Evolutionary conservation across 2,797 vertebrate genomes (phyloP), one percentile per base, ranked within the genome.

Genomic region (Pipistrellus nathusii): DNA sequence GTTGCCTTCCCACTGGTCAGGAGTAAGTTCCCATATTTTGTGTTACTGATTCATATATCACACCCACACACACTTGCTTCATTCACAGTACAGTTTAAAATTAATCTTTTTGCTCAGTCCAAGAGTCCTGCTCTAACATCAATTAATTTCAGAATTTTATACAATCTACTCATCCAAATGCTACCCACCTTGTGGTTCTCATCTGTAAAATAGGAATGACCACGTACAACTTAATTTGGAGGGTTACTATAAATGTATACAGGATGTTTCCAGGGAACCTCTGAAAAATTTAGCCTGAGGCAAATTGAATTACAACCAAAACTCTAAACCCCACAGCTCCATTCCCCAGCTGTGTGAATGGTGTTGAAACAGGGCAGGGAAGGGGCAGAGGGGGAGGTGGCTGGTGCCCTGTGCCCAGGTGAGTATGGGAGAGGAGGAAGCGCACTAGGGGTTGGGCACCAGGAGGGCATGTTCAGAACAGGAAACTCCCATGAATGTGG

Each of bases 401-500:
- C 8, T 64, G 23, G 21, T 48, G 59, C 41, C 30, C n/a, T 55
- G 6, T 7, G 9, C 53, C 2, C 10, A 13, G 17, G 83, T 3
- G 53, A 82, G 57, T 17, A 21, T 4, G 18, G 23, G 51, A 68
- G 57, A 72, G 21, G 25, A 62, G 32, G 4, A 38, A 12, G 41
- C 0, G 1, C 4, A 20, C 44, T 32, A 11, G 25, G 53, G 3
- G 2, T 21, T 35, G 18, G 20, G 30, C 4, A 4, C 6, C 0
- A 15, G 17, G 69, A n/a, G 27, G 55, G 5, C 23, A 21, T 0
- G 11, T 5, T 27, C 59, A 48, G 64, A 46, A 48, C 35, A 8
- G 10, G 27, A 46, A 35, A 48, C 27, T 10, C 3, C 0, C 15
- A 23, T 0, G 0, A 48, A 4, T 0, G 0, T 41, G 57, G 3